phyloP scores from a whole-genome alignment of 2,797 vertebrate species.

The Pseudocheirus occidentalis region DNA sequence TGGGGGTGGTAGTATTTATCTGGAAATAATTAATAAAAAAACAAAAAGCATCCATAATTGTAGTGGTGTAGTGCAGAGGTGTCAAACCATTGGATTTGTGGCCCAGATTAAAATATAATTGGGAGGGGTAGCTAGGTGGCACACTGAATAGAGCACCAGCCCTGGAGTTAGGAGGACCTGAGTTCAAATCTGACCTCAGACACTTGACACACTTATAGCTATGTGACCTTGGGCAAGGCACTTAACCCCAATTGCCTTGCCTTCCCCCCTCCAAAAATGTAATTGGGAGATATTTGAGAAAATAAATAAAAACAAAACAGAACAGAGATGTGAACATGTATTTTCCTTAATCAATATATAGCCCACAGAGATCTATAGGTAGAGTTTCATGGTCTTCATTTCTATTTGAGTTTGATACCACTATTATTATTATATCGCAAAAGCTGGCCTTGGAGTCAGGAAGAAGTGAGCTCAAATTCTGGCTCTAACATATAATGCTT shows the following conservation, averaged over 20 bases:
- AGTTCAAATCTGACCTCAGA: too few relatives aligned
- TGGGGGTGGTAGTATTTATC: not conserved
- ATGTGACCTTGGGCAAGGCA: too few relatives aligned
- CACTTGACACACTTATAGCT: too few relatives aligned
- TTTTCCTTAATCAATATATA: not conserved
- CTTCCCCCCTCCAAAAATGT: not conserved
- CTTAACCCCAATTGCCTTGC: too few relatives aligned
- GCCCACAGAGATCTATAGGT: not conserved
- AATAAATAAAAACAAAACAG: not conserved
- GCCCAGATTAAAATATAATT: not conserved
- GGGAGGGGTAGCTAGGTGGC: not conserved
- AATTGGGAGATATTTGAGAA: not conserved
- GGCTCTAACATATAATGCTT: not conserved
- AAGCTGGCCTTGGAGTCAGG: not conserved
- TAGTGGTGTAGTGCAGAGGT: not conserved
- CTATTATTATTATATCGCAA: not conserved
- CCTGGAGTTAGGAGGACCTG: too few relatives aligned
- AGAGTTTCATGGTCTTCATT: not conserved
- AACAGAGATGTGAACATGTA: not conserved
- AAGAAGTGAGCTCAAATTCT: not conserved
- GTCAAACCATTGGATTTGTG: not conserved
- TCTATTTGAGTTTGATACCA: not conserved
- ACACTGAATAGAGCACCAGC: too few relatives aligned
- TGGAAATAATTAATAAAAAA: not conserved
- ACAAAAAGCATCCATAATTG: not conserved